phyloP scores from a whole-genome alignment of 2,888 invertebrate genomes.

The Calameuta filiformis region DNA sequence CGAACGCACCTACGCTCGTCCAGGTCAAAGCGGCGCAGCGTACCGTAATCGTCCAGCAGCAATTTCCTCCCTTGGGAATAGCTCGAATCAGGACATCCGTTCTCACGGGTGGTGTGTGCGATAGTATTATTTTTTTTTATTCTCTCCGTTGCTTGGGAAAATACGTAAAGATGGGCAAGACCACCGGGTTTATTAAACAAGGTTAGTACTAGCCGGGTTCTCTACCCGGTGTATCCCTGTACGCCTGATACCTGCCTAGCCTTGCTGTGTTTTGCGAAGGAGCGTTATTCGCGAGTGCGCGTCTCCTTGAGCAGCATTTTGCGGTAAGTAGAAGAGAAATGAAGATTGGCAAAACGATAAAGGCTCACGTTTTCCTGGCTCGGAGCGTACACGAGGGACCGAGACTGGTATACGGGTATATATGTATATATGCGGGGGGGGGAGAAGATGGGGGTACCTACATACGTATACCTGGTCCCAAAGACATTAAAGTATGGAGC shows the following conservation, averaged over 20 bases:
- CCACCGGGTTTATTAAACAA: neutral
- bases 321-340: neutral
- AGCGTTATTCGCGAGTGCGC: neutral
- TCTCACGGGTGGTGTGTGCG: neutral
- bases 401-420: neutral
- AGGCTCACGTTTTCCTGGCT: constrained; percentile 5
- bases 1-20: neutral
- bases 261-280: neutral
- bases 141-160: neutral
- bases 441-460: too few species aligned
- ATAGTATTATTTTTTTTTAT: neutral
- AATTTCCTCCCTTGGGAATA: neutral
- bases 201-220: neutral
- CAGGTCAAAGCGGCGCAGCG: neutral
- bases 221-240: neutral
- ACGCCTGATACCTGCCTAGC: neutral
- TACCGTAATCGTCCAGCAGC: neutral
- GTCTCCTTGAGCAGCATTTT: neutral
- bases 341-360: neutral
- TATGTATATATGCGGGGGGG: too few species aligned
- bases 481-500: constrained; percentile 16
- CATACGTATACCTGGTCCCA: neutral
- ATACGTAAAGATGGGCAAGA: neutral
- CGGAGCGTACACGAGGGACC: neutral
- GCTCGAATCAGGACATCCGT: neutral